Evolutionary conservation across 2,797 vertebrate species (phyloP).

Genomic region (Lerista edwardsae): DNA sequence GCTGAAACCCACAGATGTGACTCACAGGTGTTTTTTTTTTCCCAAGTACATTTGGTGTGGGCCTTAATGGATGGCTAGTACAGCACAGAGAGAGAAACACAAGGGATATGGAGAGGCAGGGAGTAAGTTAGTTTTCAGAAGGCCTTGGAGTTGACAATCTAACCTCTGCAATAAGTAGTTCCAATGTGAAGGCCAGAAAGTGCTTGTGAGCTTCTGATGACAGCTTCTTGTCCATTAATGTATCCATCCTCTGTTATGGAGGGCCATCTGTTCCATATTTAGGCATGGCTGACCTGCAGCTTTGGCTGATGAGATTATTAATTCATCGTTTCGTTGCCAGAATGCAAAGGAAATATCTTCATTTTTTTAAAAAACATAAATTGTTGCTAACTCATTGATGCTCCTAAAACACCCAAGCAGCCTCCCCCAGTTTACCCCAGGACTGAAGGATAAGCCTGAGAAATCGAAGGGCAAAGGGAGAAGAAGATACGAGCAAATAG

Average conservation of each 20-base stretch:
- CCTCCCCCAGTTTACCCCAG: conserved; percentile 9
- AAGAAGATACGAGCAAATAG: background rate
- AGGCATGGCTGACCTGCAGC: background rate
- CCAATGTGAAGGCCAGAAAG: conserved; percentile 14
- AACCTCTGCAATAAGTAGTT: conserved; percentile 11
- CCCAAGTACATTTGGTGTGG: no score
- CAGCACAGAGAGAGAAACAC: background rate
- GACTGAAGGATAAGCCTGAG: background rate
- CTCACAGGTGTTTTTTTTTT: no score
- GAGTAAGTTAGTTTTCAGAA: conserved; percentile 3
- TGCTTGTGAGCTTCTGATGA: conserved; percentile 13
- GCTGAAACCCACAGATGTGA: no score
- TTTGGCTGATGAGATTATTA: background rate
- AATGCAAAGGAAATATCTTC: conserved; percentile 3
- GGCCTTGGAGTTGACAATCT: background rate
- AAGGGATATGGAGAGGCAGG: background rate
- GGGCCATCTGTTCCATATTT: conserved; percentile 20
- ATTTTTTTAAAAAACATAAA: background rate
- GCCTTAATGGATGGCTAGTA: background rate
- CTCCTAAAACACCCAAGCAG: background rate
- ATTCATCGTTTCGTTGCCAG: conserved; percentile 10
- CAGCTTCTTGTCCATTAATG: conserved; percentile 4
- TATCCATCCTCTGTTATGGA: conserved; percentile 1
- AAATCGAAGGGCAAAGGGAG: background rate
- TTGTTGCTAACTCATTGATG: background rate